Percentiles rank a stretch among this genome's conserved stretches.
phyloP scores from a whole-genome alignment of 2,113 vertebrate genomes.

The Brachionichthys hirsutus region DNA sequence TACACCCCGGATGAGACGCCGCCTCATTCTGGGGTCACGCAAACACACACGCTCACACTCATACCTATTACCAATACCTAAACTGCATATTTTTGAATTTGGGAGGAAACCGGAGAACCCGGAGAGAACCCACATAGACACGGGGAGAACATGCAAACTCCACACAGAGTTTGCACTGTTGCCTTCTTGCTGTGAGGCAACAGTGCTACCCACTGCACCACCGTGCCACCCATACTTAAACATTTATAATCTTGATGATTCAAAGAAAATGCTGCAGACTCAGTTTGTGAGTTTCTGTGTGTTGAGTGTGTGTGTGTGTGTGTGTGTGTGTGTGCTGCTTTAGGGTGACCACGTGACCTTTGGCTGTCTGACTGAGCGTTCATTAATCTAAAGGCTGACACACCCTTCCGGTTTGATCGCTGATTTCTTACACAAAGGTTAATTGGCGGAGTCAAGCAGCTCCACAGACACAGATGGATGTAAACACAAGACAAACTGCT shows the following conservation, averaged over 20 bases:
- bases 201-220: too few relatives aligned
- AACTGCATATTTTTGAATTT: too few relatives aligned
- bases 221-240: too few relatives aligned
- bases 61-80: too few relatives aligned
- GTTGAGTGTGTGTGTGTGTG: neutral
- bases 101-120: too few relatives aligned
- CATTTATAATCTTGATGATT: conserved; percentile 1
- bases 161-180: too few relatives aligned
- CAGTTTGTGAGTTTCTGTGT: conserved; percentile 1
- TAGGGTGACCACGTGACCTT: conserved; percentile 45
- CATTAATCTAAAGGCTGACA: conserved; percentile 54
- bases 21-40: too few relatives aligned
- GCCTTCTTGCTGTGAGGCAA: too few relatives aligned
- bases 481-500: neutral
- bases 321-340: neutral
- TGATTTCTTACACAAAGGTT: conserved; percentile 41
- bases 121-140: too few relatives aligned
- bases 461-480: neutral
- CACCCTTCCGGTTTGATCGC: conserved; percentile 14
- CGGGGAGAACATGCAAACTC: too few relatives aligned
- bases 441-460: conserved; percentile 28
- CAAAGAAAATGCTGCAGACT: conserved; percentile 1
- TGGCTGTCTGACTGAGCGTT: conserved; percentile 39
- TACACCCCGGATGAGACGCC: too few relatives aligned
- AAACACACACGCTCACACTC: too few relatives aligned